Evolutionary conservation across 2,888 invertebrate species (phyloP), one percentile per base, ranked within the genome.

Genomic region (Megaustenia siamemsis): DNA sequence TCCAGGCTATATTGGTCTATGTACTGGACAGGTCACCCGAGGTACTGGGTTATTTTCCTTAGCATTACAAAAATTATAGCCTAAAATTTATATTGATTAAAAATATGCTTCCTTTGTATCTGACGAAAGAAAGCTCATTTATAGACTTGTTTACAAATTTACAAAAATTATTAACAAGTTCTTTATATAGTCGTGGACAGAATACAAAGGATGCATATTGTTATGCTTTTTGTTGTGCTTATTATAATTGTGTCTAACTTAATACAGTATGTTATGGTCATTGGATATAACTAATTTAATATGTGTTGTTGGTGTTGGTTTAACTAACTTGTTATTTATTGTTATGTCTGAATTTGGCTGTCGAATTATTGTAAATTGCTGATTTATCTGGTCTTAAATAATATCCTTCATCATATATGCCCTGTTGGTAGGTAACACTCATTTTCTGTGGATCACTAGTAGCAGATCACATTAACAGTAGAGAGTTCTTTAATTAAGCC

Each of bases 1-100:
- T 78, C 28, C 79, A 86, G 86, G 86, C 86, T 63, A 86, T 63
- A 75, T 56, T 86, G 83, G 77, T 71, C 49, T 83, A 79, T 81
- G 79, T 60, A n/a, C 81, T 83, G 63, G 75, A 81, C 83, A 80
- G 83, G 86, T 81, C 83, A 71, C 56, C 81, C 5, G 81, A 86
- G 86, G 86, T 86, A 86, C 76, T 66, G 32, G 53, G 49, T 49
- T 21, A 66, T 63, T 43, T 40, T 60, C n/a, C 32, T 73, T 24
- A 49, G 43, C 73, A n/a, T 73, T 28, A 43, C 15, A n/a, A 43
- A 32, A 28, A n/a, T 73, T 43, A 15, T 45, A 73, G 8, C n/a
- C 45, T 45, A 45, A 73, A 38, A 45, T 69, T 73, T 18, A 21
- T 69, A 28, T n/a, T 45, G 43, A 45, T n/a, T 40, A 38, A n/a